phyloP scores from a whole-genome alignment of 2,797 vertebrate genomes.

The Hypotaenidia okinawae region DNA sequence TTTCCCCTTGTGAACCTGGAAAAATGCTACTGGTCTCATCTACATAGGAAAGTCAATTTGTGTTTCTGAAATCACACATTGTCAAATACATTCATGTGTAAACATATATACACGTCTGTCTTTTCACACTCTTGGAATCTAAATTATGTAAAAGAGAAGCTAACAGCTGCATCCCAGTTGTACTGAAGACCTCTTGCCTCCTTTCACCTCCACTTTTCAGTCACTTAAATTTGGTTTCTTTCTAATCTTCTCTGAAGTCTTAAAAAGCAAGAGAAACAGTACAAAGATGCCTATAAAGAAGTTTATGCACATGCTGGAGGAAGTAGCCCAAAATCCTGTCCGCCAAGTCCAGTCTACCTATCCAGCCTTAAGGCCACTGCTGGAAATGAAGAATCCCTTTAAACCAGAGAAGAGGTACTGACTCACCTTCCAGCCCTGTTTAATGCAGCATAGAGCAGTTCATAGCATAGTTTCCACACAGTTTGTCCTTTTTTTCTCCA shows the following conservation, averaged over 20 bases:
- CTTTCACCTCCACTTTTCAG: not conserved
- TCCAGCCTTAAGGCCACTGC: not conserved
- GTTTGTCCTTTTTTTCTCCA: fast-evolving
- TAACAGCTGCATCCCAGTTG: not conserved
- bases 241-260: not conserved
- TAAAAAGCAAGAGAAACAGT: not conserved
- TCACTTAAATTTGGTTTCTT: not conserved
- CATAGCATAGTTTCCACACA: not conserved
- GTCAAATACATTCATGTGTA: not conserved
- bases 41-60: not conserved
- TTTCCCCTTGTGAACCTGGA: not conserved
- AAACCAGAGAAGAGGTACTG: not conserved
- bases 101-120: not conserved
- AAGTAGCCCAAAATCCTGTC: not conserved
- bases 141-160: not conserved
- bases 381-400: not conserved
- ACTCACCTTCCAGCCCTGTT: not conserved
- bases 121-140: not conserved
- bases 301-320: not conserved
- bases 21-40: not conserved
- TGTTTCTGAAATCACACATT: not conserved
- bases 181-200: not conserved
- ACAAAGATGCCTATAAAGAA: not conserved
- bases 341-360: not conserved
- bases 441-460: not conserved